Percentiles rank a stretch among this genome's conserved stretches.
Evolutionary conservation across 2,888 invertebrate species (phyloP).

Genomic region (Patella depressa): DNA sequence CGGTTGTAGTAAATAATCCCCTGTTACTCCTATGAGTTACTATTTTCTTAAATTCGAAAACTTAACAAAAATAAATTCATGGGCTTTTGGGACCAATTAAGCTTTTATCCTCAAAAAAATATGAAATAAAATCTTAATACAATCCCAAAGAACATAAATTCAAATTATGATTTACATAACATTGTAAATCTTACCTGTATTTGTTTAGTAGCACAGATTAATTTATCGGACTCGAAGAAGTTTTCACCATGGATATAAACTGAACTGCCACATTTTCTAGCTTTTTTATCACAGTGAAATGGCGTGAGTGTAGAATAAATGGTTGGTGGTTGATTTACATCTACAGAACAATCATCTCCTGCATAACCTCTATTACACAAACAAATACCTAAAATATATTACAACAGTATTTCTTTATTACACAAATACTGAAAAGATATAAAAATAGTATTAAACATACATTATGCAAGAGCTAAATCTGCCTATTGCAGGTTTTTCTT

Average conservation of each 20-base stretch:
- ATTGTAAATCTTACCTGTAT: constrained; percentile 25
- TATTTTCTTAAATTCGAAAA: too few species aligned
- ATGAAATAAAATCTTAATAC: too few species aligned
- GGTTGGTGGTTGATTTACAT: constrained; percentile 40
- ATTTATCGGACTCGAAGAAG: constrained; percentile 24
- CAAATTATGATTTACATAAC: too few species aligned
- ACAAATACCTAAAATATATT: constrained; percentile 39
- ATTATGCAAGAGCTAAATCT: too few species aligned
- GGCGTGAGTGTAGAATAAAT: constrained; percentile 34
- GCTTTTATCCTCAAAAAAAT: too few species aligned
- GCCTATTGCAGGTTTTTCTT: too few species aligned
- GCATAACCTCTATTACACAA: constrained; percentile 39
- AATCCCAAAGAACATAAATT: too few species aligned
- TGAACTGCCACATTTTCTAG: constrained; percentile 26
- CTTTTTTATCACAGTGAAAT: constrained; percentile 43
- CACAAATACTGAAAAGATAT: background rate
- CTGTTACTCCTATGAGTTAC: too few species aligned
- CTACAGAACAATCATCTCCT: constrained; percentile 50
- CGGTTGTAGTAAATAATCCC: too few species aligned
- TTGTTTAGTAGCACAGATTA: constrained; percentile 28
- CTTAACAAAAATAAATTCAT: too few species aligned
- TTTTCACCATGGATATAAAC: constrained; percentile 35
- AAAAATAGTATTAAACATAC: background rate
- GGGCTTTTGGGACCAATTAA: too few species aligned
- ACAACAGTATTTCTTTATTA: too few species aligned